Base-by-base conservation (phyloP, 2,888 invertebrate species). In the Mactromeris polynyma region DNA sequence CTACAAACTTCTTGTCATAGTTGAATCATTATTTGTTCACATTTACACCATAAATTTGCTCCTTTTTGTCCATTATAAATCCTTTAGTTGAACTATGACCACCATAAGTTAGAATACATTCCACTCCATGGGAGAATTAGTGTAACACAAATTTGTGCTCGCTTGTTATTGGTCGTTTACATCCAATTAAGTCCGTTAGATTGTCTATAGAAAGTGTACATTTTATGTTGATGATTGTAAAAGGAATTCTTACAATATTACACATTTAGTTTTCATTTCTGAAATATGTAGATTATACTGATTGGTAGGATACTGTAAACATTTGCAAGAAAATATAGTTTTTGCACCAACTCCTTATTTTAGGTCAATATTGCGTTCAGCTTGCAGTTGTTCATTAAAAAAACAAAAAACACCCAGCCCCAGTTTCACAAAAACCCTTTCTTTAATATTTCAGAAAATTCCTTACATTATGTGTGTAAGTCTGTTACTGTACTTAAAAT, bases 81-180 rank as follows among this genome's bases (percentile, higher is more conserved):
- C 36, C 58, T 73, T 33, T 33, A 73, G 31, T 33, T 36, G 11
- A 9, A 36, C 36, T 36, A 36, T 36, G 36, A 36, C n/a, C 73
- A 26, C 33, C 11, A 36, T 36, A 17, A 73, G 73, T 73, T 73
- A 73, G 33, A 2, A 33, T 36, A 73, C 73, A 73, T 73, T 73
- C 73, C 73, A 73, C 73, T 73, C 73, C 73, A 2, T 19, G 14
- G 73, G 73, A 73, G 73, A 36, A 73, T 33, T 73, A 73, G 36
- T 73, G 73, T 73, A n/a, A 64, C n/a, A n/a, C 58, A 64, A 6
- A 64, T 26, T 64, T 64, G 58, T 64, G 58, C 58, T 64, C 26
- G 58, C 9, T 64, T 64, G 26, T 26, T 64, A 21, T 64, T 64
- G n/a, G 6, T 26, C 9, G 9, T 26, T n/a, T 26, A 26, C 9